Base-by-base conservation (phyloP, 2,113 vertebrate genomes). In the Capricornis sumatraensis region DNA sequence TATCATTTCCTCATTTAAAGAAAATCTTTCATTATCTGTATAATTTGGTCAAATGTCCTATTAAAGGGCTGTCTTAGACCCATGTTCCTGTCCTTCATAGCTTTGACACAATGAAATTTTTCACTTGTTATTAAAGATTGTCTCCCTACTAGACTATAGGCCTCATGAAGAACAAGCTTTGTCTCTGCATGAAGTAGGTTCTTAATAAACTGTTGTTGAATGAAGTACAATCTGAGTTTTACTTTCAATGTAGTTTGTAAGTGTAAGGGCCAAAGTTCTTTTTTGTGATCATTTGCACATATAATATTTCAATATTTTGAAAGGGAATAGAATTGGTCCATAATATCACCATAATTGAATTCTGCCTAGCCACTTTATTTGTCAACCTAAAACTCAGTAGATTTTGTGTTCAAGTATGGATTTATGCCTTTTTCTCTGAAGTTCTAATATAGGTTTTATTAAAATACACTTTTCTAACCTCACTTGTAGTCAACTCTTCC, bases 391-490 rank as follows among this genome's bases (percentile, higher is more conserved):
- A 90, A 85, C 33, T 97, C 52, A 86, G 57, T 94, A 81, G 81
- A 25, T 92, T 87, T 96, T 87, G 5, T 79, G 19, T 82, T 64
- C 27, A 67, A 36, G 23, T 82, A 12, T 86, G 45, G 45, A 92
- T 86, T 89, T 92, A 87, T 67, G 45, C 17, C 78, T 87, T 27
- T 95, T 95, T 28, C 52, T 90, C 57, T 94, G 91, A 93, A 93
- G 11, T 94, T 87, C 11, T 89, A 90, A 62, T 45, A 45, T 67
- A 89, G 15, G 27, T 87, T 95, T 85, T 62, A 58, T 95, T 93
- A 94, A 96, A 94, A 71, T 76, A 0, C 40, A 64, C 7, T 91
- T 4, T 94, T 92, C 28, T 93, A 6, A 74, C 76, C 78, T 91
- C 50, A 86, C 36, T 89, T 12, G 12, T 95, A 27, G 7, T 94